Conservation (phyloP, 2,888 invertebrate genomes). For the Neocrepidodera transversa region DNA sequence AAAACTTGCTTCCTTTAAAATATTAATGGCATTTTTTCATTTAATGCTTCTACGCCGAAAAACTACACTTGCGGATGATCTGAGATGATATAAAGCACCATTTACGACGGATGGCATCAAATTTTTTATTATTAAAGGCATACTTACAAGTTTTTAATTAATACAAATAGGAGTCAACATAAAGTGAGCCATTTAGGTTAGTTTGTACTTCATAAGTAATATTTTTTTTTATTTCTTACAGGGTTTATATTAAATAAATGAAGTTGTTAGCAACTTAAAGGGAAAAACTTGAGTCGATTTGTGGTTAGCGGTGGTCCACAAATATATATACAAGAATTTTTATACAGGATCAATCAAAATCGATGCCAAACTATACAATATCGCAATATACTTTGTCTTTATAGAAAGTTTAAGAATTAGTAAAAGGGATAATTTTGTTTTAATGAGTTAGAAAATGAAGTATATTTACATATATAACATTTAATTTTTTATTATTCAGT, state of each 20-base stretch:
- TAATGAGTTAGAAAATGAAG: neutral
- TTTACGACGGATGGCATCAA: conserved; percentile 45
- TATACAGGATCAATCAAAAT: conserved; percentile 10
- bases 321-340: conserved; percentile 12
- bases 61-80: conserved; percentile 17
- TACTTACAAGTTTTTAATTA: conserved; percentile 23
- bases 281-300: neutral
- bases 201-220: conserved; percentile 7
- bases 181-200: conserved; percentile 30
- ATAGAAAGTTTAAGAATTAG: too few species aligned
- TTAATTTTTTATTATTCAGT: conserved; percentile 14
- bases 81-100: conserved; percentile 42
- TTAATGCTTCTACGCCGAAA: conserved; percentile 9
- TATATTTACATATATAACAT: neutral
- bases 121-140: conserved; percentile 43
- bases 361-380: neutral
- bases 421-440: too few species aligned
- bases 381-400: too few species aligned
- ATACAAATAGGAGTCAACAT: conserved; percentile 30
- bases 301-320: conserved; percentile 15
- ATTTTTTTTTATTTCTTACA: neutral
- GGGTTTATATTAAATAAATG: neutral
- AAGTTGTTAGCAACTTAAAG: conserved; percentile 4
- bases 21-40: conserved; percentile 11
- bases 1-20: neutral